Evolutionary conservation across 2,113 vertebrate species (phyloP).

Genomic region (Salvelinus sp.): DNA sequence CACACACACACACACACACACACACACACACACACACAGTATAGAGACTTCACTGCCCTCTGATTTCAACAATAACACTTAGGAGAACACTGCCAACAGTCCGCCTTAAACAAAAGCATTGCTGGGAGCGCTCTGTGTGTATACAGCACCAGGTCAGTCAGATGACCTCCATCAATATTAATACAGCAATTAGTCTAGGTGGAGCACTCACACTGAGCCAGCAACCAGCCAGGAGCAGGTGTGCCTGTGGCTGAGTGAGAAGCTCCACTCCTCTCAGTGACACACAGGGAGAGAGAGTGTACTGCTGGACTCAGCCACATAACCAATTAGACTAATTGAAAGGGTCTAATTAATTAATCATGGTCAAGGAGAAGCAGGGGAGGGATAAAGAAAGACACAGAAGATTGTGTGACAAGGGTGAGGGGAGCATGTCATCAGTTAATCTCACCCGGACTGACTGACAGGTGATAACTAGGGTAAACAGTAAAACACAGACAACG

Average conservation of each 20-base stretch:
- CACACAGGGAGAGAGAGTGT: background rate
- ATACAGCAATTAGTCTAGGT: slow-evolving; percentile 46
- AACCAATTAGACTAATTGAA: slow-evolving; percentile 68
- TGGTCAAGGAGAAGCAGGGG: slow-evolving; percentile 32
- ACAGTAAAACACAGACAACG: slow-evolving; percentile 16
- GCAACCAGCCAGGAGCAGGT: slow-evolving; percentile 14
- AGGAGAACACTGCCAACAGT: background rate
- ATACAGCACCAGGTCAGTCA: slow-evolving; percentile 44
- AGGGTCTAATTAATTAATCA: slow-evolving; percentile 68
- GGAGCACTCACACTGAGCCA: slow-evolving; percentile 9
- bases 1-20: too few relatives aligned
- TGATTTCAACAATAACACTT: background rate
- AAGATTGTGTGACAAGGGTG: too few relatives aligned
- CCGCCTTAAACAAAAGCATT: background rate
- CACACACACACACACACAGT: background rate
- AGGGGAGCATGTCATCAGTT: background rate
- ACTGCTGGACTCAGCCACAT: slow-evolving; percentile 11
- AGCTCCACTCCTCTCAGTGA: background rate
- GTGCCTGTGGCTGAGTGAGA: background rate
- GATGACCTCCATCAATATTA: slow-evolving; percentile 71
- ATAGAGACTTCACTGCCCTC: background rate
- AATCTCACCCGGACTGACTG: too few relatives aligned
- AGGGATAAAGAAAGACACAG: slow-evolving; percentile 19
- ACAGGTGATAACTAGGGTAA: slow-evolving; percentile 25
- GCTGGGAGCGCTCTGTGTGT: background rate